A percentile compares a stretch with the other conserved stretches of the same genome.
Evolutionary conservation across 2,888 invertebrate genomes (phyloP).

Genomic region (Cataglyphis rosenhaueri): DNA sequence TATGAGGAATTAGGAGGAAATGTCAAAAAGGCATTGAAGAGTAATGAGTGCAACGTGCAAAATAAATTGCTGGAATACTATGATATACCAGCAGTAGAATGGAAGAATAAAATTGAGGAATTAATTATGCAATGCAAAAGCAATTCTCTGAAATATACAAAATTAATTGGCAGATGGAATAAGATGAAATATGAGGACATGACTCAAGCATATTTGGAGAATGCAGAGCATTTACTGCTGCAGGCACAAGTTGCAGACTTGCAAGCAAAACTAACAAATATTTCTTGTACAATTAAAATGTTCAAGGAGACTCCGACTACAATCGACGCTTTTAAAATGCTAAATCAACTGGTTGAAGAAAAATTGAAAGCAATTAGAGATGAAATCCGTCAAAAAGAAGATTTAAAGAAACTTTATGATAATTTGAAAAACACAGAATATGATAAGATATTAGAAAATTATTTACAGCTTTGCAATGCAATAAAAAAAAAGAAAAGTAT

Average conservation of each 20-base stretch:
- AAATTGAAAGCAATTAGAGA: constrained; percentile 81
- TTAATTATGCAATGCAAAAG: constrained; percentile 81
- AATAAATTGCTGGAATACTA: constrained; percentile 72
- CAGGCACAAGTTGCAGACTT: constrained; percentile 80
- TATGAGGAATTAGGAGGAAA: constrained; percentile 77
- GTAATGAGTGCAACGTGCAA: constrained; percentile 70
- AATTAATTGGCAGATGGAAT: constrained; percentile 82
- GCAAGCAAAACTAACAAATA: constrained; percentile 81
- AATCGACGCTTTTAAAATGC: constrained; percentile 83
- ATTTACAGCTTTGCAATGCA: constrained; percentile 82
- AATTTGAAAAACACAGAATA: constrained; percentile 84
- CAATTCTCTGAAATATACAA: constrained; percentile 78
- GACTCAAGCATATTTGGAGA: constrained; percentile 79
- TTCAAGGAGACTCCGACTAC: constrained; percentile 85
- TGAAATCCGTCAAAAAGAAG: constrained; percentile 82
- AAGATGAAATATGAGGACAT: constrained; percentile 80
- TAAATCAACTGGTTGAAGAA: constrained; percentile 83
- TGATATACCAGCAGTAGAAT: constrained; percentile 77
- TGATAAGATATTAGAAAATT: constrained; percentile 84
- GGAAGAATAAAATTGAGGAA: constrained; percentile 82
- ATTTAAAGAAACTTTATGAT: constrained; percentile 84
- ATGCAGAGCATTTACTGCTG: constrained; percentile 77
- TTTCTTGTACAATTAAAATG: constrained; percentile 84
- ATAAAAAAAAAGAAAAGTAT: constrained; percentile 84
- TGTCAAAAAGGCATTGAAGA: constrained; percentile 75